Conservation (phyloP, 2,888 invertebrate species). For the Agriopis aurantiaria region DNA sequence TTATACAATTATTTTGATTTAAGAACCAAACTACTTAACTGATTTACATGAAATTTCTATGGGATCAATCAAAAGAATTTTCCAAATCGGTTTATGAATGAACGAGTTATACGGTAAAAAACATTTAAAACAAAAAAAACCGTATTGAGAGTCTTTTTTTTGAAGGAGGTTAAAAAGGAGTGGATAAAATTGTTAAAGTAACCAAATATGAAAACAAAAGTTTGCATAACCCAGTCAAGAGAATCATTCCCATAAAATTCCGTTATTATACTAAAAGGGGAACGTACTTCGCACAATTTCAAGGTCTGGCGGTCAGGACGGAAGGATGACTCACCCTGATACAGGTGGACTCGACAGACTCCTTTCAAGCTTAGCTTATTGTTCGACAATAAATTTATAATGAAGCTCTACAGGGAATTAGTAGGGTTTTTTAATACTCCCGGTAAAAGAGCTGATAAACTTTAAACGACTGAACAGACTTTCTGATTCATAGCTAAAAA, state of each 20-base stretch:
- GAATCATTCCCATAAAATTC: constrained; percentile 29
- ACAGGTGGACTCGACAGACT: constrained; percentile 30
- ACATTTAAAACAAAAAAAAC: no score
- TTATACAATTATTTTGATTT: no score
- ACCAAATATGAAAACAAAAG: constrained; percentile 12
- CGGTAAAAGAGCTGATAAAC: no score
- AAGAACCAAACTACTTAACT: no score
- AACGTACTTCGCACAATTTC: constrained; percentile 36
- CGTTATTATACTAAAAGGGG: constrained; percentile 34
- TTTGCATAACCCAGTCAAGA: constrained; percentile 19
- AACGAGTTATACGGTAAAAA: no score
- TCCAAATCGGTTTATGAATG: no score
- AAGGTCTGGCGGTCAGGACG: constrained; percentile 35
- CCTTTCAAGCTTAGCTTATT: constrained; percentile 21
- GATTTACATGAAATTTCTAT: no score
- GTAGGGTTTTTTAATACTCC: neutral
- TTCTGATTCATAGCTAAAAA: no score
- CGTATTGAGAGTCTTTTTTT: no score
- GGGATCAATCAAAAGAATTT: no score
- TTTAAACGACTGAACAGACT: no score
- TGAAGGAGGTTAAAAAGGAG: neutral
- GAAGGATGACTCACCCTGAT: constrained; percentile 28
- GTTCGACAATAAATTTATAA: constrained; percentile 16
- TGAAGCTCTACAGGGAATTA: neutral
- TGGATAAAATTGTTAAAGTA: neutral